These are phyloP conservation scores for Vanessa atalanta DNA, from an alignment of 1,140 invertebrate species.

Conservation along the genomic window DNA sequence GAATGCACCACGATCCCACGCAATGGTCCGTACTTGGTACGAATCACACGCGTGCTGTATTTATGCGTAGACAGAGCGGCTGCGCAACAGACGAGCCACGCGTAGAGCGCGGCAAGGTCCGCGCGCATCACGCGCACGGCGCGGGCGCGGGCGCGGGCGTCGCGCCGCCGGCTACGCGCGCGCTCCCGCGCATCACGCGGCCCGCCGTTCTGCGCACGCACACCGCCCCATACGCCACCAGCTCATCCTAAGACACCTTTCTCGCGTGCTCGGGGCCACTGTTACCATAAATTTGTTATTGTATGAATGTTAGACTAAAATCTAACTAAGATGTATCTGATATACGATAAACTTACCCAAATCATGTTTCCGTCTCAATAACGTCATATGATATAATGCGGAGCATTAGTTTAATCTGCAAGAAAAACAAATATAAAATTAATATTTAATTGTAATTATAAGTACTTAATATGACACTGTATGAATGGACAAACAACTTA, in stretches of 20 bases:
- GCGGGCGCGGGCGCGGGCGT: slow-evolving; percentile 57
- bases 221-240: slow-evolving; percentile 50
- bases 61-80: slow-evolving; percentile 83
- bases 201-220: slow-evolving; percentile 46
- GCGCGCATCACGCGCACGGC: slow-evolving; percentile 70
- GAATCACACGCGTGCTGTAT: slow-evolving; percentile 89
- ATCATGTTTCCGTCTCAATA: slow-evolving; percentile 59
- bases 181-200: slow-evolving; percentile 55
- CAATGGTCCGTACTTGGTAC: slow-evolving; percentile 93
- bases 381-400: slow-evolving; percentile 29
- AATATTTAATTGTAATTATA: not conserved
- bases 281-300: slow-evolving; percentile 23
- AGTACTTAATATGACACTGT: not conserved
- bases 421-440: slow-evolving; percentile 45
- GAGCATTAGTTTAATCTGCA: slow-evolving; percentile 65
- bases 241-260: slow-evolving; percentile 59
- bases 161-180: slow-evolving; percentile 61
- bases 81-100: slow-evolving; percentile 79
- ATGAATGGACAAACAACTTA: slow-evolving; percentile 8
- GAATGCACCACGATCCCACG: slow-evolving; percentile 90
- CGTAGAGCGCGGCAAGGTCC: slow-evolving; percentile 69
- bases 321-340: not conserved
- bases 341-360: slow-evolving; percentile 58
- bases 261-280: slow-evolving; percentile 63
- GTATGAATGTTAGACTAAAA: not conserved